Conservation (phyloP, 2,888 invertebrate species). For the Dryocosmus kuriphilus region DNA sequence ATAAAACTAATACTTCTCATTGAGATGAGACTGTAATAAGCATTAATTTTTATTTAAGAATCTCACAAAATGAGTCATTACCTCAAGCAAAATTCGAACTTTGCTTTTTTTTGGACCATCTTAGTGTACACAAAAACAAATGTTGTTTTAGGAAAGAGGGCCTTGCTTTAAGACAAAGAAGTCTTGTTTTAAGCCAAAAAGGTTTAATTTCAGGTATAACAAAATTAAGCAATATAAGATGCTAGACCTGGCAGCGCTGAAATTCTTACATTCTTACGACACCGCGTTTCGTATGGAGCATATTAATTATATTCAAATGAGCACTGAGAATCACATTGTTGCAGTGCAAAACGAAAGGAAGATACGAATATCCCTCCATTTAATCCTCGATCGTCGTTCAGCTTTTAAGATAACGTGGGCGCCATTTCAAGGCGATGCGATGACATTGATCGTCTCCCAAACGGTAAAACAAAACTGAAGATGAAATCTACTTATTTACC, state of each 20-base stretch:
- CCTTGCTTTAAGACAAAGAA: neutral
- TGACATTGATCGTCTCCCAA: constrained; percentile 29
- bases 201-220: too few relatives aligned
- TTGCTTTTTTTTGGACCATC: too few relatives aligned
- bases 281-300: neutral
- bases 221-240: too few relatives aligned
- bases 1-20: too few relatives aligned
- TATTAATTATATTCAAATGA: neutral
- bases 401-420: constrained; percentile 41
- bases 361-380: constrained; percentile 16
- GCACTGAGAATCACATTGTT: constrained; percentile 1
- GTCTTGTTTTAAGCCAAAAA: too few relatives aligned
- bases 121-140: neutral
- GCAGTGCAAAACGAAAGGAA: constrained; percentile 6
- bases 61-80: too few relatives aligned
- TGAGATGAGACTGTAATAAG: too few relatives aligned
- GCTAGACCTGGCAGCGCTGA: too few relatives aligned
- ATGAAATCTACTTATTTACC: neutral
- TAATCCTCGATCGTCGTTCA: constrained; percentile 29
- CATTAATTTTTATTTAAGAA: too few relatives aligned
- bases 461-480: constrained; percentile 24
- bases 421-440: constrained; percentile 40
- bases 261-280: neutral
- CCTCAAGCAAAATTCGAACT: too few relatives aligned
- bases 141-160: too few relatives aligned